Base-by-base conservation (phyloP, 1,140 invertebrate species). In the Bombus confusus region DNA sequence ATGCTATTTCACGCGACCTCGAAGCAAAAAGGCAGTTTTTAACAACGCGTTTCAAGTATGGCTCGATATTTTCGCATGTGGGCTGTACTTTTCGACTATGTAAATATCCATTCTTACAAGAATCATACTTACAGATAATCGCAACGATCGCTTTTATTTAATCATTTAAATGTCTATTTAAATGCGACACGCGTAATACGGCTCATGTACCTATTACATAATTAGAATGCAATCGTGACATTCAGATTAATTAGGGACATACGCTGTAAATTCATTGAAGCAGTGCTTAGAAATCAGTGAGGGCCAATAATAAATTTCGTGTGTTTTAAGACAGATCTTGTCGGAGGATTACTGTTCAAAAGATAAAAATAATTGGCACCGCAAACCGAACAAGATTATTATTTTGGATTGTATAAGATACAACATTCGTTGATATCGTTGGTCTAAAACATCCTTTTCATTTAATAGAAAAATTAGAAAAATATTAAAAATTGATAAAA, bases 221-320 rank as follows among this genome's bases (percentile, higher is more conserved):
- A 84, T 85, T 85, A 73, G 68, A 84, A 85, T 85, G 83, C 77
- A 85, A 85, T 85, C 76, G 83, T 85, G 83, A 85, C 77, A 85
- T 85, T 85, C 76, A 85, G 83, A 85, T 80, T 85, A 80, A 85
- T 85, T 80, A 85, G 77, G 57, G 83, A 52, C 83, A 59, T 85
- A 80, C 57, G 77, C 77, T 85, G 83, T 80, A 80, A 85, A 85
- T 85, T 73, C 41, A 85, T 85, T 31, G 83, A 85, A 85, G 77
- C 77, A 85, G 83, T 85, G 77, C 83, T 69, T 73, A 62, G 68
- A 79, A 85, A 76, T 79, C 68, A 84, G 82, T 68, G 47, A 80
- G 31, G 62, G 83, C 77, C 76, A 85, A 85, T 85, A 80, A 85
- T 85, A 72, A 37, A 85, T 80, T 85, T 80, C 28, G 15, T 37